phyloP scores from a whole-genome alignment of 2,113 vertebrate genomes.

The Ivindomyrus marchei region DNA sequence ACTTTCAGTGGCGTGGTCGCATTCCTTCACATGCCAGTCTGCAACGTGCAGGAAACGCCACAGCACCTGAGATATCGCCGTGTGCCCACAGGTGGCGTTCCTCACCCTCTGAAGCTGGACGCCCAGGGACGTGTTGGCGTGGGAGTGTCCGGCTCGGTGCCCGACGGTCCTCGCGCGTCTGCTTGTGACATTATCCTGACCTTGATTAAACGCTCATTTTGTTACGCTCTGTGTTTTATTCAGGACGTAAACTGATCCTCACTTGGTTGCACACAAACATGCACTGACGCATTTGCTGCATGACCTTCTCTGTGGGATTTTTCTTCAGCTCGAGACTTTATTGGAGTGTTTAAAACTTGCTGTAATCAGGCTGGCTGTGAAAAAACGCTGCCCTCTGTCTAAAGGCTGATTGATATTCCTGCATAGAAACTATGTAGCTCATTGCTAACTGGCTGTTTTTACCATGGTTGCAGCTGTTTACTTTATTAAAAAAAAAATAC shows the following conservation, averaged over 20 bases:
- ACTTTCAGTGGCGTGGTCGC: not conserved
- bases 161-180: not conserved
- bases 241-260: not conserved
- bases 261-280: not conserved
- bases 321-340: not conserved
- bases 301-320: not conserved
- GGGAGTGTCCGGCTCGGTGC: not conserved
- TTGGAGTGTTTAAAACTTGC: not conserved
- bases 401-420: not conserved
- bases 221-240: not conserved
- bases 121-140: not conserved
- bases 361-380: not conserved
- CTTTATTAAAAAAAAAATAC: not conserved
- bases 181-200: not conserved
- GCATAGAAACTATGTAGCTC: not conserved
- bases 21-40: not conserved
- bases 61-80: not conserved
- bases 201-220: not conserved
- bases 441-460: not conserved
- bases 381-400: not conserved
- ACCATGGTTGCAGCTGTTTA: not conserved
- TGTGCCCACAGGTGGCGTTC: conserved; percentile 50
- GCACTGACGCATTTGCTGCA: not conserved
- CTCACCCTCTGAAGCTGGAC: conserved; percentile 45
- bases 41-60: not conserved